Evolutionary conservation across 2,797 vertebrate genomes (phyloP).

Genomic region (Eidolon dupreanum): DNA sequence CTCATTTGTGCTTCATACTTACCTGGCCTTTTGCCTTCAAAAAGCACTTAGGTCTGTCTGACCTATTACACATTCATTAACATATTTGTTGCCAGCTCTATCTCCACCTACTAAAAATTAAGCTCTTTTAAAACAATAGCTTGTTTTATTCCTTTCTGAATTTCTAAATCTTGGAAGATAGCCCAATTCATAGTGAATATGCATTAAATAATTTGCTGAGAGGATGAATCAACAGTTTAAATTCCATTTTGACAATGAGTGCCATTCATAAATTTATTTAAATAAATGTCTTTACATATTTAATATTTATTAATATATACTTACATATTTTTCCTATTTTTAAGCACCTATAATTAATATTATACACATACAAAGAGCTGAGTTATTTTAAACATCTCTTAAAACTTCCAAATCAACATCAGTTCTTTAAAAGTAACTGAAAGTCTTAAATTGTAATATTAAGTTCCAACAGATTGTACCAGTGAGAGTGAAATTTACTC

Average conservation of each 20-base stretch:
- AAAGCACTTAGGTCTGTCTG: background rate
- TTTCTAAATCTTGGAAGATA: background rate
- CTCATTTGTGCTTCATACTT: background rate
- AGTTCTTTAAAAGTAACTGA: background rate
- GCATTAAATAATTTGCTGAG: slow-evolving; percentile 18
- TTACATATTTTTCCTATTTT: background rate
- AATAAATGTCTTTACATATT: background rate
- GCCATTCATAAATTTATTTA: slow-evolving; percentile 6
- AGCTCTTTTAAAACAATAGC: background rate
- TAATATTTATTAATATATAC: background rate
- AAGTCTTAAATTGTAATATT: background rate
- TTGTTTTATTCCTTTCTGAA: background rate
- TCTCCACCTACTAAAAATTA: background rate
- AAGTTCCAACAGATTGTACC: background rate
- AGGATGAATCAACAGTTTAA: background rate
- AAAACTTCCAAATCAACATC: background rate
- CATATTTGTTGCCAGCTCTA: background rate
- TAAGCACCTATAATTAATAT: background rate
- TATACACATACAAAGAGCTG: background rate
- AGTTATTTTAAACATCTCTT: background rate
- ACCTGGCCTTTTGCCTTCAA: background rate
- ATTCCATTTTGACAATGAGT: background rate
- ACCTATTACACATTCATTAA: background rate
- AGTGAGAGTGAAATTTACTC: background rate
- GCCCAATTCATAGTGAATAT: background rate